A percentile compares a stretch with the other conserved stretches of the same genome.
Evolutionary conservation across 2,888 invertebrate genomes (phyloP).

Genomic region (Caprella mutica): DNA sequence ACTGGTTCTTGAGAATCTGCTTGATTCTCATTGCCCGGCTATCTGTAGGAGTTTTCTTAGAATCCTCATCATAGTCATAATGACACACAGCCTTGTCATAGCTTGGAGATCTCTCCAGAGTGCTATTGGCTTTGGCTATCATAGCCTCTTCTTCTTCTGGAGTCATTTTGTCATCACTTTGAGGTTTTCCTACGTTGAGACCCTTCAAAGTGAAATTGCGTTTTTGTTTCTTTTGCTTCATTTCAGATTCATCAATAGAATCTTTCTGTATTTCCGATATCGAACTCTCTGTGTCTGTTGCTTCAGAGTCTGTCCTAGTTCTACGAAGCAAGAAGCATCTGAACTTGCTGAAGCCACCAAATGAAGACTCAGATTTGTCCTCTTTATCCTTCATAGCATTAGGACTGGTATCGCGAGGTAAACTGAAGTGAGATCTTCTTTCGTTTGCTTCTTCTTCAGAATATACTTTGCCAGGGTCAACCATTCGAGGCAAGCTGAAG

Average conservation of each 20-base stretch:
- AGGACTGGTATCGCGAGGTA: background rate
- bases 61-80: background rate
- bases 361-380: background rate
- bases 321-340: slow-evolving; percentile 3
- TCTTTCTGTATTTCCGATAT: no score
- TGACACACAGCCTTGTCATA: slow-evolving; percentile 15
- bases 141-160: background rate
- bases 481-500: slow-evolving; percentile 7
- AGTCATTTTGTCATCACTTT: background rate
- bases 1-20: slow-evolving; percentile 17
- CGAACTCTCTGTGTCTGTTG: background rate
- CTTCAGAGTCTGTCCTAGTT: background rate
- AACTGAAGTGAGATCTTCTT: slow-evolving; percentile 5
- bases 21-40: slow-evolving; percentile 12
- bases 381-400: slow-evolving; percentile 4
- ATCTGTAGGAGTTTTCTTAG: slow-evolving; percentile 11
- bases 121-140: background rate
- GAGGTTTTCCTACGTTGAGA: background rate
- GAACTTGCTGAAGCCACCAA: background rate
- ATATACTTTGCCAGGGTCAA: background rate
- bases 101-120: slow-evolving; percentile 14
- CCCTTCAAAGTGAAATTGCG: slow-evolving; percentile 2
- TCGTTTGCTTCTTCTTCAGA: background rate
- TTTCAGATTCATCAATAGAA: background rate
- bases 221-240: slow-evolving; percentile 5